A percentile compares a stretch with the other conserved stretches of the same genome.
These are phyloP conservation scores for Etheostoma perlongum DNA, from an alignment of 2,797 vertebrate genomes.

Conservation along the genomic window DNA sequence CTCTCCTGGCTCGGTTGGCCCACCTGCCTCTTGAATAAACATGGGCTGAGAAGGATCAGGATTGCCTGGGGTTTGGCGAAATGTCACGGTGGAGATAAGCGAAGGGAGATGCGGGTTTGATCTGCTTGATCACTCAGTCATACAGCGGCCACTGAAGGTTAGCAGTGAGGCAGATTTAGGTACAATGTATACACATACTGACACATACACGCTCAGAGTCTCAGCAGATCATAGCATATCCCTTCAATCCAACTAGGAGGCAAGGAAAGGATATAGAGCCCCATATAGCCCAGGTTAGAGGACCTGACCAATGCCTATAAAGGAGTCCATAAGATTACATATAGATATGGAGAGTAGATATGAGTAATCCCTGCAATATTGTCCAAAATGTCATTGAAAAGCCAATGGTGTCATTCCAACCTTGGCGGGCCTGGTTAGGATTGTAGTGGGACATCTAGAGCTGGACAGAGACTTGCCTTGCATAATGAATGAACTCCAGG, in stretches of 20 bases:
- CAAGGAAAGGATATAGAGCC: slow-evolving; percentile 22
- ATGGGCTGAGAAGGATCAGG: slow-evolving; percentile 63
- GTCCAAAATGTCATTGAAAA: slow-evolving; percentile 83
- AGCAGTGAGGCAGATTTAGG: slow-evolving; percentile 64
- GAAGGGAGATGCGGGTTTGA: slow-evolving; percentile 61
- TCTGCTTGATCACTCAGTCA: slow-evolving; percentile 77
- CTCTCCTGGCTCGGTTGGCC: slow-evolving; percentile 38
- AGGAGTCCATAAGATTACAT: slow-evolving; percentile 59
- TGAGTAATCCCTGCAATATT: slow-evolving; percentile 79
- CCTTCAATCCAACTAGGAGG: slow-evolving; percentile 54
- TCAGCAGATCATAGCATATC: slow-evolving; percentile 59
- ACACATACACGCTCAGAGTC: slow-evolving; percentile 33
- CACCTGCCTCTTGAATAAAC: slow-evolving; percentile 72
- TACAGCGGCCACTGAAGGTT: slow-evolving; percentile 66
- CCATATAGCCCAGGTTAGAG: slow-evolving; percentile 55
- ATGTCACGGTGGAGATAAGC: slow-evolving; percentile 73
- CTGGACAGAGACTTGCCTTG: slow-evolving; percentile 48
- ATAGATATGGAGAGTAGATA: slow-evolving; percentile 57
- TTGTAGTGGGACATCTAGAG: slow-evolving; percentile 61
- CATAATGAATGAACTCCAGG: slow-evolving; percentile 74
- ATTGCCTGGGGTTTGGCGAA: slow-evolving; percentile 73
- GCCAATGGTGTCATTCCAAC: slow-evolving; percentile 65
- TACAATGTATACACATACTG: slow-evolving; percentile 15
- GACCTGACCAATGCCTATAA: slow-evolving; percentile 70
- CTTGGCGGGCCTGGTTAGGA: slow-evolving; percentile 41